Evolutionary conservation across 2,888 invertebrate genomes (phyloP).

Genomic region (Megamerina dolium): DNA sequence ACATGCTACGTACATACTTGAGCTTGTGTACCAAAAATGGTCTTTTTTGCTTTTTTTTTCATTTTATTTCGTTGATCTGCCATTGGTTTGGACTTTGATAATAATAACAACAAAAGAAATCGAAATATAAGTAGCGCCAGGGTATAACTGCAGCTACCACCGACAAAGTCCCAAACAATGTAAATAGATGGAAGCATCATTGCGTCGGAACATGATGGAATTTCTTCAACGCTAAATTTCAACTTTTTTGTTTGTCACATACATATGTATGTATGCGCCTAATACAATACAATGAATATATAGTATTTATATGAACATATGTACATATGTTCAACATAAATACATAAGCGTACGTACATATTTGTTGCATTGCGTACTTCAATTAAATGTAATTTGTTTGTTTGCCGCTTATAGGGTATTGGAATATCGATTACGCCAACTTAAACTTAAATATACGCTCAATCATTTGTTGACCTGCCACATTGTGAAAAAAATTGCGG

Average conservation of each 20-base stretch:
- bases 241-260: conserved; percentile 3
- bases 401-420: conserved; percentile 19
- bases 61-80: conserved; percentile 1
- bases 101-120: too few species aligned
- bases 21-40: conserved; percentile 29
- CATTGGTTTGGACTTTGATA: too few species aligned
- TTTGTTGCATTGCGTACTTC: conserved; percentile 23
- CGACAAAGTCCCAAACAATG: too few species aligned
- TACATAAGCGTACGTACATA: neutral
- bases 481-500: too few species aligned
- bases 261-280: conserved; percentile 7
- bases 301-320: neutral
- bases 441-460: conserved; percentile 2
- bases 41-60: conserved; percentile 7
- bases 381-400: conserved; percentile 33
- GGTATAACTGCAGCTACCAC: too few species aligned
- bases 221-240: conserved; percentile 2
- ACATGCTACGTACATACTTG: too few species aligned
- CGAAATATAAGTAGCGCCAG: too few species aligned
- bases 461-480: neutral
- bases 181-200: neutral
- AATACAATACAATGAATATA: neutral
- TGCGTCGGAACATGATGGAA: neutral
- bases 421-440: too few species aligned
- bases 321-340: neutral